Evolutionary conservation across 2,113 vertebrate species (phyloP).

Genomic region (Cercocebus atys): DNA sequence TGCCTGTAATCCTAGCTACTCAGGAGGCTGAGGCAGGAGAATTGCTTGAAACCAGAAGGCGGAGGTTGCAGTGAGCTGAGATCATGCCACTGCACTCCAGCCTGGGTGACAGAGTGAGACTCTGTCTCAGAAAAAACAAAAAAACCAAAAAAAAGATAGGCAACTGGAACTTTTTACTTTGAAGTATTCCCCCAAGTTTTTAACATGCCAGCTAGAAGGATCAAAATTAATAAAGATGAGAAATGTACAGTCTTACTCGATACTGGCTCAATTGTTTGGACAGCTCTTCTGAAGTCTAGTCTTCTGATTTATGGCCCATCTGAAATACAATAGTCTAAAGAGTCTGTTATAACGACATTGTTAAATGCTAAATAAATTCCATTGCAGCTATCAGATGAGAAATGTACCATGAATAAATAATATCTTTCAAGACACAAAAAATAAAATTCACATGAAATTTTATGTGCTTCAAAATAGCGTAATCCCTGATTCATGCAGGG

Average conservation of each 20-base stretch:
- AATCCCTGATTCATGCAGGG: conserved; percentile 41
- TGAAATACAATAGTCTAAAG: conserved; percentile 45
- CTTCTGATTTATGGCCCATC: conserved; percentile 49
- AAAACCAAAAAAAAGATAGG: not conserved
- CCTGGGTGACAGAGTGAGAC: no score
- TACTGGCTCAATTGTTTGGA: not conserved
- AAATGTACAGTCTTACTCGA: not conserved
- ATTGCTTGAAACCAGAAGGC: no score
- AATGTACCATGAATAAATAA: conserved; percentile 3
- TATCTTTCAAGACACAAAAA: conserved; percentile 53
- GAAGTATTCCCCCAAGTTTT: not conserved
- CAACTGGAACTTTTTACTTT: not conserved
- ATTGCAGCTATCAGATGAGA: conserved; percentile 51
- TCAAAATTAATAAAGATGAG: conserved; percentile 34
- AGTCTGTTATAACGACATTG: conserved; percentile 20
- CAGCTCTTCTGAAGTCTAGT: not conserved
- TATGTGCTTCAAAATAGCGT: conserved; percentile 56
- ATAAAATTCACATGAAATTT: conserved; percentile 69
- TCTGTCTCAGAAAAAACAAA: no score
- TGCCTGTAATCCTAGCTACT: no score
- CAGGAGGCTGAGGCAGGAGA: no score
- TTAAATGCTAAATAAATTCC: conserved; percentile 65
- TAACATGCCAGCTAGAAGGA: not conserved
- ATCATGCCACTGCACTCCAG: no score
- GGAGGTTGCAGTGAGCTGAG: no score